Evolutionary conservation across 2,113 vertebrate genomes (phyloP).

Genomic region (Pterocles gutturalis): DNA sequence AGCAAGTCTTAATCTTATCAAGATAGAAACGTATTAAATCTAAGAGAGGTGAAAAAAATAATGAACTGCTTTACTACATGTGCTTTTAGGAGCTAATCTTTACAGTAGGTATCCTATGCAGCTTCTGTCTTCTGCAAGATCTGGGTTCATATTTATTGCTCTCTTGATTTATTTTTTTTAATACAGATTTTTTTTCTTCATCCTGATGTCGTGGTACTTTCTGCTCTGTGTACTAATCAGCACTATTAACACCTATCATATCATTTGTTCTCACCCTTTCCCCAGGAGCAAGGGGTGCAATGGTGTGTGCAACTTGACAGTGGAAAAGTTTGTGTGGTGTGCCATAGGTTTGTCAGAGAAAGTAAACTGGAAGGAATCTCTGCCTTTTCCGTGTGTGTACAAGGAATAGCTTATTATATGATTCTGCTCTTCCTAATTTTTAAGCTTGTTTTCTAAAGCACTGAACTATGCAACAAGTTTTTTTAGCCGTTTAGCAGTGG

Average conservation of each 20-base stretch:
- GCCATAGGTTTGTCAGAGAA: background rate
- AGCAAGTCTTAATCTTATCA: conserved; percentile 43
- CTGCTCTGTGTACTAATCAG: background rate
- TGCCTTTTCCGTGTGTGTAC: background rate
- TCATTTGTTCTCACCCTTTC: background rate
- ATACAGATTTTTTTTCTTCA: background rate
- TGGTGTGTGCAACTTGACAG: background rate
- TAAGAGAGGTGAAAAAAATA: background rate
- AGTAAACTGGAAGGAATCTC: background rate
- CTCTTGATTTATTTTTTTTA: background rate
- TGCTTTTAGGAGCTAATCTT: conserved; percentile 23
- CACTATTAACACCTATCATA: background rate
- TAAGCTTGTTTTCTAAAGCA: background rate
- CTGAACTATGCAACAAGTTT: background rate
- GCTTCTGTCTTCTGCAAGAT: background rate
- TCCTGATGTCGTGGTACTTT: background rate
- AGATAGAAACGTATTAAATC: conserved; percentile 5
- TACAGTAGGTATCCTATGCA: background rate
- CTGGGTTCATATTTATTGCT: background rate
- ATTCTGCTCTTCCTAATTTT: background rate
- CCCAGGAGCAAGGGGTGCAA: background rate
- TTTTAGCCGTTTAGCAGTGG: background rate
- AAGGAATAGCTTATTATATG: background rate
- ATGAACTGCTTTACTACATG: conserved; percentile 18
- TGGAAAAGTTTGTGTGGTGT: background rate